Conservation (phyloP, 2,113 vertebrate species). For the Periophthalmus modestus region DNA sequence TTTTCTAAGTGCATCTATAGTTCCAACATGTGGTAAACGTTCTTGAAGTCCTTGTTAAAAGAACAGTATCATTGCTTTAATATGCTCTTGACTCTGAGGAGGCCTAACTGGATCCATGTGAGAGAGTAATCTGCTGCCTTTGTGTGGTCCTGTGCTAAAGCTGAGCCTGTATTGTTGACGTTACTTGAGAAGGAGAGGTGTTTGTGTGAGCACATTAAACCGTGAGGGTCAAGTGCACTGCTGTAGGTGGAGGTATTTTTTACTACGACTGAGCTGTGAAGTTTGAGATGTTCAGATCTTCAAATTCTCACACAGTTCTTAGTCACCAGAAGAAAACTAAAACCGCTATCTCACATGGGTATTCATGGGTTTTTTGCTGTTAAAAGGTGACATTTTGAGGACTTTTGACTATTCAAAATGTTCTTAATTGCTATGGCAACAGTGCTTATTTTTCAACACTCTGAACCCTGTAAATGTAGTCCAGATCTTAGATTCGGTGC, state of each 20-base stretch:
- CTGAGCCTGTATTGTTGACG: neutral
- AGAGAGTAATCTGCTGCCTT: neutral
- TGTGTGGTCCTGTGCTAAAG: neutral
- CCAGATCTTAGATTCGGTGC: neutral
- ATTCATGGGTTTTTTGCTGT: neutral
- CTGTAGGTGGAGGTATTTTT: neutral
- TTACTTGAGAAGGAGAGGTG: slow-evolving; percentile 3
- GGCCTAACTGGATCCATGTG: neutral
- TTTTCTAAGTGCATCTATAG: neutral
- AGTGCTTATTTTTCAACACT: neutral
- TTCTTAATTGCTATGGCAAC: too few species aligned
- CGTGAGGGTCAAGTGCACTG: neutral
- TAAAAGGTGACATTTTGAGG: neutral
- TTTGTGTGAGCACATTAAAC: slow-evolving; percentile 2
- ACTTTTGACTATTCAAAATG: too few species aligned
- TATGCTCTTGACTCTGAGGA: neutral
- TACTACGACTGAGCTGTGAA: neutral
- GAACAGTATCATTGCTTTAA: neutral
- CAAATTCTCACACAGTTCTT: neutral
- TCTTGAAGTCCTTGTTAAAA: neutral
- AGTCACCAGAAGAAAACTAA: neutral
- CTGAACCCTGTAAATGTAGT: neutral
- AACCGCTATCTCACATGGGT: neutral
- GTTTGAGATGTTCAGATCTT: neutral
- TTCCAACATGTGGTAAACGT: neutral